Evolutionary conservation across 2,797 vertebrate genomes (phyloP), one percentile per base, ranked within the genome.

Genomic region (Squalus acanthias): DNA sequence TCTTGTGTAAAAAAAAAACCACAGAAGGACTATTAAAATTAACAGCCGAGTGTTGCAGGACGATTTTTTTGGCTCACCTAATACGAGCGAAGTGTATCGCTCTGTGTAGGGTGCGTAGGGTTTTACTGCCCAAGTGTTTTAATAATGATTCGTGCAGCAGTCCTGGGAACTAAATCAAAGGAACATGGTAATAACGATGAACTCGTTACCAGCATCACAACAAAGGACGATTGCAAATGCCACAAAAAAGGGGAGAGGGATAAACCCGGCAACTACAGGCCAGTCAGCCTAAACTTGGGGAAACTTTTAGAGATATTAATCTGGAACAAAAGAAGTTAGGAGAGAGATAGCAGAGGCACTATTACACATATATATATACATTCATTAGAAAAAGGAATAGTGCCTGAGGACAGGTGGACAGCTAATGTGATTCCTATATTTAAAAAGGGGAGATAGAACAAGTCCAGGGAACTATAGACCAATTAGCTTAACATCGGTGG

Each of bases 1-100:
- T 95, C 94, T 95, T 76, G 70, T 76, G 5, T 39, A 95, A 95
- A 95, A 95, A 95, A 67, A 10, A 94, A 76, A 57, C n/a, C 8
- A 8, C 65, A 69, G 91, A 93, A 20, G 13, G 50, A 57, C 70
- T 57, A 74, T 95, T 95, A 60, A 95, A 95, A 72, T 53, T 95
- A 95, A n/a, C 94, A 60, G 70, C 69, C 70, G 57, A 95, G 70
- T 57, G 70, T 72, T 95, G 94, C 46, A 57, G 70, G 70, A 53
- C 22, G 70, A 76, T 76, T 74, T 76, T 74, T 50, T 74, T 95
- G 70, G 72, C 69, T 53, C 70, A 53, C 70, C 26, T 76, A 57
- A 74, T 57, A 63, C 1, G 3, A 72, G 26, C 13, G 15, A 60
- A 95, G 94, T 57, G 2, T 91, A n/a, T 29, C 65, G 88, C n/a